Evolutionary conservation across 2,113 vertebrate genomes (phyloP).

Genomic region (Phaethornis superciliosus): DNA sequence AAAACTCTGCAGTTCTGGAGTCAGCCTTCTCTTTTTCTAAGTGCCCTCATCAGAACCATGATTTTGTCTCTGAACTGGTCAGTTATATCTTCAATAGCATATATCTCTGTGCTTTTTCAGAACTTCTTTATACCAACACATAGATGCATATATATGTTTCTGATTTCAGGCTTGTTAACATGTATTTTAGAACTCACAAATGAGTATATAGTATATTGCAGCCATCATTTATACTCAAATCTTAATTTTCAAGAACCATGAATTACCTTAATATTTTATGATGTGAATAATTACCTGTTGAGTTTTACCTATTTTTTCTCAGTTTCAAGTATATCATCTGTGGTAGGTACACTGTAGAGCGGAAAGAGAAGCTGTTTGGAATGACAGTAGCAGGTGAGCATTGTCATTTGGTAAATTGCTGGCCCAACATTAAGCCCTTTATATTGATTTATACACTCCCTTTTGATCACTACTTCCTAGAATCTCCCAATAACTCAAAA

Average conservation of each 20-base stretch:
- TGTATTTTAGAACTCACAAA: background rate
- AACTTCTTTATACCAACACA: background rate
- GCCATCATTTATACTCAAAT: background rate
- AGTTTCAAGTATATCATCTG: background rate
- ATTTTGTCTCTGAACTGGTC: background rate
- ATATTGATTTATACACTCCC: rapidly evolving
- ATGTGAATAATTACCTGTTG: background rate
- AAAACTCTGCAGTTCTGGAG: background rate
- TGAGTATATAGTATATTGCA: background rate
- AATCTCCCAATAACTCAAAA: background rate
- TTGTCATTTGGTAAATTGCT: too few species aligned
- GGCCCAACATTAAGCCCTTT: background rate
- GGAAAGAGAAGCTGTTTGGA: background rate
- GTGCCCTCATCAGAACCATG: background rate
- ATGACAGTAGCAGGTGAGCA: background rate
- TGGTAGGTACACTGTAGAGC: background rate
- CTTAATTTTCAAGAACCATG: background rate
- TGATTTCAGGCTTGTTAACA: background rate
- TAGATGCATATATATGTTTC: background rate
- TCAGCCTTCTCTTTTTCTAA: background rate
- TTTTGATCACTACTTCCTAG: background rate
- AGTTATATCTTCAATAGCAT: background rate
- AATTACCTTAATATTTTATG: background rate
- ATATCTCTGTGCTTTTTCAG: background rate
- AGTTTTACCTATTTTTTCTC: background rate